Conservation (phyloP, 2,888 invertebrate species). For the Cheilosia impressa region DNA sequence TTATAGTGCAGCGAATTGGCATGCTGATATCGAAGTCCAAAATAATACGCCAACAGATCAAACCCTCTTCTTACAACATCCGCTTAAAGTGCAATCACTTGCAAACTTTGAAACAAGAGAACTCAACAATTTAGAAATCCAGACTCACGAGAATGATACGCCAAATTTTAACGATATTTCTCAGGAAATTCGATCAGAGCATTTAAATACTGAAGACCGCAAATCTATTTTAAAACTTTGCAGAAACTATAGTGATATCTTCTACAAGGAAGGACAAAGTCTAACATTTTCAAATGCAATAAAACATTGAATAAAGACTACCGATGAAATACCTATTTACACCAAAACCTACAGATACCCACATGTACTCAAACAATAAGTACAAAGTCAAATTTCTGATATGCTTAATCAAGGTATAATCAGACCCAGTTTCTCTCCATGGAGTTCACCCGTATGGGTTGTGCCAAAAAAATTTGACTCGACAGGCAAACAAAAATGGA, state of each 20-base stretch:
- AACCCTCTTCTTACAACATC: conserved; percentile 21
- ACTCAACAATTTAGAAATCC: conserved; percentile 14
- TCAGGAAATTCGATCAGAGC: conserved; percentile 1
- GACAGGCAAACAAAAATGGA: too few relatives aligned
- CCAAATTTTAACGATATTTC: conserved; percentile 7
- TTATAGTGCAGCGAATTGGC: conserved; percentile 2
- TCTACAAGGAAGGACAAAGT: conserved; percentile 21
- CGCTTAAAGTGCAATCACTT: conserved; percentile 14
- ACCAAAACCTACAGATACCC: conserved; percentile 20
- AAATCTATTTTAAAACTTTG: conserved; percentile 9
- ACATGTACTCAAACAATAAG: conserved; percentile 31
- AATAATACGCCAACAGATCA: conserved; percentile 16
- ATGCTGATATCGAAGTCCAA: conserved; percentile 9
- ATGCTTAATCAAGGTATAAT: conserved; percentile 44
- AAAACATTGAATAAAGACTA: conserved; percentile 23
- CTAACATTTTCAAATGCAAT: conserved; percentile 25
- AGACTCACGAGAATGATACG: neutral
- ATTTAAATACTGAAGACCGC: neutral
- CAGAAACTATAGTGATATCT: conserved; percentile 20
- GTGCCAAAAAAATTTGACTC: too few relatives aligned
- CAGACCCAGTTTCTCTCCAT: conserved; percentile 38
- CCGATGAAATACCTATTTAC: conserved; percentile 17
- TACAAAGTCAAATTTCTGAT: conserved; percentile 23
- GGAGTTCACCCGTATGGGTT: neutral
- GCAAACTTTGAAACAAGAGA: conserved; percentile 18